Conservation (phyloP, 2,888 invertebrate species). For the Nezara viridula region DNA sequence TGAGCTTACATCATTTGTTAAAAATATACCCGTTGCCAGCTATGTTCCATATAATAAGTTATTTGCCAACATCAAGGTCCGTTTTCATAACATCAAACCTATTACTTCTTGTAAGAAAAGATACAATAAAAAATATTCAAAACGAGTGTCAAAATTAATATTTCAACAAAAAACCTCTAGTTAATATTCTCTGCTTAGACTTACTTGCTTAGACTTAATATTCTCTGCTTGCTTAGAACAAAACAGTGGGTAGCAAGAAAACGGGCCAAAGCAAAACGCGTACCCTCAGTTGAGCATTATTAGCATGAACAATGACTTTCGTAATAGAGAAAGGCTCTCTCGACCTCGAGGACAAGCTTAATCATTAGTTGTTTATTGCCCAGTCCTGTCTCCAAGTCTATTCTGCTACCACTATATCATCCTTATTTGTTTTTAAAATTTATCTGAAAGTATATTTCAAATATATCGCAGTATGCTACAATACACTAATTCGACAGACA, state of each 20-base stretch:
- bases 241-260: not conserved
- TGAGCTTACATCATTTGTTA: not conserved
- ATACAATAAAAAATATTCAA: not conserved
- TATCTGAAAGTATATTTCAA: too few relatives aligned
- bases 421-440: too few relatives aligned
- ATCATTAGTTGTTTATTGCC: not conserved
- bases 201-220: too few relatives aligned
- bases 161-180: not conserved
- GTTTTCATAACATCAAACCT: not conserved
- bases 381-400: not conserved
- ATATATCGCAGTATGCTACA: too few relatives aligned
- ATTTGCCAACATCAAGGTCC: not conserved
- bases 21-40: not conserved
- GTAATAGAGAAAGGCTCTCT: not conserved
- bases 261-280: not conserved
- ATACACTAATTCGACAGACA: too few relatives aligned
- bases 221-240: not conserved
- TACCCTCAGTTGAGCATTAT: not conserved
- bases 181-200: not conserved
- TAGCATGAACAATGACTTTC: constrained; percentile 8
- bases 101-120: not conserved
- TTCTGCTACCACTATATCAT: too few relatives aligned
- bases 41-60: not conserved
- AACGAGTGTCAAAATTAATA: not conserved
- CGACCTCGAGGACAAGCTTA: not conserved